These are phyloP conservation scores for Peribatodes rhomboidaria DNA, from an alignment of 2,888 invertebrate genomes.

Conservation along the genomic window DNA sequence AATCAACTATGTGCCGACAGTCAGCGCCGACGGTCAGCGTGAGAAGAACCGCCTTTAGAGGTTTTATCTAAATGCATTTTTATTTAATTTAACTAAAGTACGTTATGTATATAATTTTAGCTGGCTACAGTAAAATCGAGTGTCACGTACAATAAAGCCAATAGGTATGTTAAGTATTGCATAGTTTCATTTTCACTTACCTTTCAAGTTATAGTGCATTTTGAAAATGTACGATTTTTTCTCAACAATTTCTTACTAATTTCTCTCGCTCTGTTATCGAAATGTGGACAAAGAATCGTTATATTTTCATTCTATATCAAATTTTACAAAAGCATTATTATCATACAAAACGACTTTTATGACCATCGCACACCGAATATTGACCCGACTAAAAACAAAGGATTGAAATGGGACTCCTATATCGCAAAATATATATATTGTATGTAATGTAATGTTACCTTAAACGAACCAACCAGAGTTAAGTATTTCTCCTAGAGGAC, in stretches of 20 bases:
- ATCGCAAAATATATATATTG: too few relatives aligned
- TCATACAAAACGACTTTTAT: neutral
- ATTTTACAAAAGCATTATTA: neutral
- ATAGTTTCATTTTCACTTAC: slow-evolving; percentile 12
- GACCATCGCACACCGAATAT: neutral
- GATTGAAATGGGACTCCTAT: too few relatives aligned
- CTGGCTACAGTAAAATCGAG: neutral
- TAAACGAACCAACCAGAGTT: too few relatives aligned
- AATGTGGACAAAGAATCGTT: neutral
- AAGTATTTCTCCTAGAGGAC: too few relatives aligned
- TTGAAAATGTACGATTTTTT: neutral
- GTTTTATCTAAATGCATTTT: neutral
- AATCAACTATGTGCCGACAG: too few relatives aligned
- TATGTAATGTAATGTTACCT: too few relatives aligned
- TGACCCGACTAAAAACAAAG: too few relatives aligned
- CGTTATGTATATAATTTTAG: neutral
- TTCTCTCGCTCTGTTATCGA: neutral
- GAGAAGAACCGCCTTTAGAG: neutral
- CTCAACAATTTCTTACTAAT: neutral
- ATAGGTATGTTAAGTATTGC: slow-evolving; percentile 6
- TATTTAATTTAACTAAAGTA: neutral
- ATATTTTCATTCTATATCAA: neutral
- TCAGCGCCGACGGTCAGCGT: too few relatives aligned
- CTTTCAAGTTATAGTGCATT: neutral
- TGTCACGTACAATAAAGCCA: neutral